A percentile compares a stretch with the other conserved stretches of the same genome.
phyloP scores from a whole-genome alignment of 2,113 vertebrate genomes.

The Eira barbara region DNA sequence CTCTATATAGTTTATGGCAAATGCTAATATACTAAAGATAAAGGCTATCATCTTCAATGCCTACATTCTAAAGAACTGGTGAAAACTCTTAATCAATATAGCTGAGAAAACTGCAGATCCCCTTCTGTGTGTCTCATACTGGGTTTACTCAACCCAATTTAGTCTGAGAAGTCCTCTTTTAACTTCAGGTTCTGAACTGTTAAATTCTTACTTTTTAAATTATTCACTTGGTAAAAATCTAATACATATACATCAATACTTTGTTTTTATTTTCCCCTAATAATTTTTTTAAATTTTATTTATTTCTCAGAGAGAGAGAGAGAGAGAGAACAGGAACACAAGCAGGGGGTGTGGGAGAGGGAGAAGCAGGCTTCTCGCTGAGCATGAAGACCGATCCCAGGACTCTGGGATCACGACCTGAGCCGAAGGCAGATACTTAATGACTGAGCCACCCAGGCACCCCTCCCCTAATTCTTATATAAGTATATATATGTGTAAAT shows the following conservation, averaged over 20 bases:
- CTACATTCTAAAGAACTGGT: not conserved
- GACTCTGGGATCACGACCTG: too few species aligned
- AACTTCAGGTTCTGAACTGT: slow-evolving; percentile 2
- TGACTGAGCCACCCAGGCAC: too few species aligned
- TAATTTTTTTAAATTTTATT: not conserved
- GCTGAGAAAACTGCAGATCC: not conserved
- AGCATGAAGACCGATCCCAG: too few species aligned
- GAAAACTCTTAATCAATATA: not conserved
- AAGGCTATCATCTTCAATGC: not conserved
- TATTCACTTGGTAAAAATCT: not conserved
- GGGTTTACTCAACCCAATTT: not conserved
- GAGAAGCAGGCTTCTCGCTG: too few species aligned
- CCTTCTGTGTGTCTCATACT: not conserved
- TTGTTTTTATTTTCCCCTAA: not conserved
- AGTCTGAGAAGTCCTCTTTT: not conserved
- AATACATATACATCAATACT: not conserved
- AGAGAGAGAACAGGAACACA: too few species aligned
- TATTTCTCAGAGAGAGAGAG: too few species aligned
- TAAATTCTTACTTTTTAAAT: slow-evolving; percentile 8
- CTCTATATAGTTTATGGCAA: not conserved
- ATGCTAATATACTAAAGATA: slow-evolving; percentile 1
- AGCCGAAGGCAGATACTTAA: too few species aligned
- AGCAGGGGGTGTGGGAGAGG: too few species aligned
- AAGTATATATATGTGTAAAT: not conserved
- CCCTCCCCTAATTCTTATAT: not conserved